Evolutionary conservation across 23 tunicate genomes (phyloP), one percentile per base, ranked within the genome.

Genomic region (Ascidia mentula): DNA sequence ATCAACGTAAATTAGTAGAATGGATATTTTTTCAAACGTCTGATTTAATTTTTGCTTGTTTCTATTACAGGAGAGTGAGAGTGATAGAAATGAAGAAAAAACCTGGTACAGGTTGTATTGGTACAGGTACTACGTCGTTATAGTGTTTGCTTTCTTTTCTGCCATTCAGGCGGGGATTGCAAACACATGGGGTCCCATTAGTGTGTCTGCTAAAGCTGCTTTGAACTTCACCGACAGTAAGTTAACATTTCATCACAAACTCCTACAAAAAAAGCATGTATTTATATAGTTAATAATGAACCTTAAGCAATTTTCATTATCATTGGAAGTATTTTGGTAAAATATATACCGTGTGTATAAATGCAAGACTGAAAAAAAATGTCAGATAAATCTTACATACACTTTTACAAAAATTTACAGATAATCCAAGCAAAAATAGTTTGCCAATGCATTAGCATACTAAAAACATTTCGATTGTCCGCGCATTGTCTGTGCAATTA

Each of bases 181-280:
- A 15, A 34, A 37, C 6, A 46, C 73, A 34, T 82, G 86, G 86
- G 73, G 86, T 59, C 86, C 86, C 31, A 82, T 82, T 8, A 82
- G 73, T 35, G 37, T 73, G 5, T 82, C 86, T 22, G 79, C 86
- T 8, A 38, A 74, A 36, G 34, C 31, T 13, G 86, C 79, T 32
- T 31, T 73, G 13, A 38, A 39, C 36, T 73, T 82, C 35, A 73
- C 79, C 20, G 37, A 73, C 32, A 3, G 86, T 82, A 74, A 53
- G 86, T 35, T 20, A 9, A 3, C 24, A 53, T 5, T 28, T 53
- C 4, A 3, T 6, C 13, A 28, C 2, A 9, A 53, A 53, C 65
- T 20, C 53, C 15, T 42, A 42, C 53, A n/a, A n/a, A n/a, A n/a
- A n/a, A n/a, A n/a, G n/a, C n/a, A n/a, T n/a, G n/a, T n/a, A n/a